Evolutionary conservation across 2,113 vertebrate genomes (phyloP).

Genomic region (Argyrosomus japonicus): DNA sequence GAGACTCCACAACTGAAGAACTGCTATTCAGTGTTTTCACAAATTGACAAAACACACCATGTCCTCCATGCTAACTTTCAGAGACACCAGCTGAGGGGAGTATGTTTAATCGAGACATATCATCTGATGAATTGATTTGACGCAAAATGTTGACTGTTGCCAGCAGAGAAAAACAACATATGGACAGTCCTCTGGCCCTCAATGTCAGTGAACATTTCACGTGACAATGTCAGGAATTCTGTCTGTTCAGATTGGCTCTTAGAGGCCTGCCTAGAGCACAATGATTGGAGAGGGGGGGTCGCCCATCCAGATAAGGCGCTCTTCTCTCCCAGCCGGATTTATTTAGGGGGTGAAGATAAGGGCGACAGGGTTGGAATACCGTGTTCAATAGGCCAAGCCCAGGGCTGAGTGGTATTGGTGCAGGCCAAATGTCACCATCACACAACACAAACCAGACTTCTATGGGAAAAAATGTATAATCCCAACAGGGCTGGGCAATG

Average conservation of each 20-base stretch:
- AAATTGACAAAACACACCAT: not conserved
- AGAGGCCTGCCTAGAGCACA: constrained; percentile 49
- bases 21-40: constrained; percentile 23
- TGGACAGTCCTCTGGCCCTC: constrained; percentile 23
- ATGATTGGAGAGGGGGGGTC: constrained; percentile 49
- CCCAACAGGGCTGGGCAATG: constrained; percentile 24
- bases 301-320: constrained; percentile 71
- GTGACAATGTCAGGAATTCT: constrained; percentile 76
- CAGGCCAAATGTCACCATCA: constrained; percentile 61
- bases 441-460: constrained; percentile 40
- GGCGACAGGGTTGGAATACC: constrained; percentile 49
- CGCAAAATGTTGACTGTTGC: not conserved
- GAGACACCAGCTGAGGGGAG: not conserved
- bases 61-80: not conserved
- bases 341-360: constrained; percentile 79
- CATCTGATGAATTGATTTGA: not conserved
- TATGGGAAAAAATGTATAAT: constrained; percentile 32
- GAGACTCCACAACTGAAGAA: constrained; percentile 15
- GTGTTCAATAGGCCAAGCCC: constrained; percentile 35
- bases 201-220: constrained; percentile 59
- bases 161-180: constrained; percentile 19
- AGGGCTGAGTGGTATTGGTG: constrained; percentile 38
- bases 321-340: constrained; percentile 64
- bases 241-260: constrained; percentile 58
- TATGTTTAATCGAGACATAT: not conserved